Conservation (phyloP, 2,888 invertebrate genomes). For the Spodoptera exigua region DNA sequence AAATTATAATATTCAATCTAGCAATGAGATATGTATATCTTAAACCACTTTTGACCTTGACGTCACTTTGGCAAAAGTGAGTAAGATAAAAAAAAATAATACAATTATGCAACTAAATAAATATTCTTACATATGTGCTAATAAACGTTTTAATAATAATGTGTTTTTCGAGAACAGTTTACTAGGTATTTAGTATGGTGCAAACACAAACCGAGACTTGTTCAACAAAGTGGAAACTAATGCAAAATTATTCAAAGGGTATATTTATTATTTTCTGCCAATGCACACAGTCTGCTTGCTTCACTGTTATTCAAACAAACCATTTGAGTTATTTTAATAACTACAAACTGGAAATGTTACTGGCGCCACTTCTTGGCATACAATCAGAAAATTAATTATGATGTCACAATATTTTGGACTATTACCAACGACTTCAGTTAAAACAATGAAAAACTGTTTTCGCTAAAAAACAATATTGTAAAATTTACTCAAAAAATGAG, state of each 20-base stretch:
- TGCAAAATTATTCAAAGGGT: neutral
- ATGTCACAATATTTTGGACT: constrained; percentile 14
- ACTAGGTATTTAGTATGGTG: too few relatives aligned
- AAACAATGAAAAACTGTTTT: neutral
- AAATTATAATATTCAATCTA: too few relatives aligned
- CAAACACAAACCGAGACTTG: too few relatives aligned
- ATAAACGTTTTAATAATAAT: too few relatives aligned
- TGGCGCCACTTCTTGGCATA: constrained; percentile 34
- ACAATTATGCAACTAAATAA: too few relatives aligned
- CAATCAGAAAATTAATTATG: constrained; percentile 23
- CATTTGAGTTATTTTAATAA: constrained; percentile 36
- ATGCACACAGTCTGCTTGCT: constrained; percentile 24
- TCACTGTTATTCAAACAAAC: constrained; percentile 35
- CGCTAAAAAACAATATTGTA: neutral
- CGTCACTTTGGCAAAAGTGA: too few relatives aligned
- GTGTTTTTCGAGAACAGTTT: too few relatives aligned
- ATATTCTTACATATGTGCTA: too few relatives aligned
- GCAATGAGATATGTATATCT: too few relatives aligned
- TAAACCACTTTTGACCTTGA: too few relatives aligned
- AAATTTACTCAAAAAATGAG: neutral
- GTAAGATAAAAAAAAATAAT: too few relatives aligned
- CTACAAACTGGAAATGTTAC: constrained; percentile 15
- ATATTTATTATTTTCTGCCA: constrained; percentile 27
- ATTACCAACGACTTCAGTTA: neutral
- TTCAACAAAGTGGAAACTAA: neutral